Base-by-base conservation (phyloP, 2,113 vertebrate genomes). In the Hippocampus abdominalis region DNA sequence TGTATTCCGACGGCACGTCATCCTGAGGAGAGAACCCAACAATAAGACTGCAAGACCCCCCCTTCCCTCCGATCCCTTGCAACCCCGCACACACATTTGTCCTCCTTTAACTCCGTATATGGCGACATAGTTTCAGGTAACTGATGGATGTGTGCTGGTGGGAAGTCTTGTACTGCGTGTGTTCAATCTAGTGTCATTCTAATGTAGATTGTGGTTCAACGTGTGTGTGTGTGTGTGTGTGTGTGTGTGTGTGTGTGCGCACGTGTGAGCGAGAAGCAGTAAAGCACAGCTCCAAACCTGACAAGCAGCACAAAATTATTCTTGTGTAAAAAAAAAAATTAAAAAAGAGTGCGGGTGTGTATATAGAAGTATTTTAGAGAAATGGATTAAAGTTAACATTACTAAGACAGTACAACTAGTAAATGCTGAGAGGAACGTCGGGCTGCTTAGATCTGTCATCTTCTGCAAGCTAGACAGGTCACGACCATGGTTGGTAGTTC, bases 201-300 rank as follows among this genome's bases (percentile, higher is more conserved):
- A 60, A 68, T 71, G 68, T 72, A 42, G 36, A 78, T 69, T 69
- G 64, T 69, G 64, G 3, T 18, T 63, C 59, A n/a, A 44, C 23
- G 69, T 23, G 61, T 20, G 21, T 53, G 53, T 57, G 46, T 29
- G 67, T 72, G 68, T 66, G 63, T 71, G 32, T 54, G 12, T 59
- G 66, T 3, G 74, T 71, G 49, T 49, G 51, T 13, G 2, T 12
- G 40, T 42, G 40, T 3, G 40, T 11, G 42, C 2, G 42, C 51
- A 18, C 46, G 46, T 4, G 46, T 18, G 46, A 8, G 51, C 21
- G 11, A 70, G 74, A 72, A 53, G 59, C 57, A 70, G 42, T 27
- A 70, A 80, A 80, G 80, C 80, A 87, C 76, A 84, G 70, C 80
- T 80, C 44, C 68, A 71, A 81, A 71, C 73, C 65, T 74, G 69